Conservation (phyloP, 2,113 vertebrate genomes). For the Hydrochoerus hydrochaeris region DNA sequence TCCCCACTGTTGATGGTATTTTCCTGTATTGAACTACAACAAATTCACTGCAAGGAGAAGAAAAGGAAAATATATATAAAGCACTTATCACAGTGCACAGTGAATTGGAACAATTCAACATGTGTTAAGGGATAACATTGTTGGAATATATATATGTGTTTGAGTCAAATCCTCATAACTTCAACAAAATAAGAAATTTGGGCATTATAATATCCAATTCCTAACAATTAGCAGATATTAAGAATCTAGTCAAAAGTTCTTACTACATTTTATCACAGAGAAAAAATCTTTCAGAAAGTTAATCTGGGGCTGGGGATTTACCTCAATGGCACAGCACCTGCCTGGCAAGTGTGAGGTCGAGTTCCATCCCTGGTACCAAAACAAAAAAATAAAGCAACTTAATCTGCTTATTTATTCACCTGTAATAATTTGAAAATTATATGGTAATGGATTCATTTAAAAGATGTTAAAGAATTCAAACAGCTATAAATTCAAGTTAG, state of each 20-base stretch:
- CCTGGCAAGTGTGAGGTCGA: too few species aligned
- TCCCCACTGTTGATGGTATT: not conserved
- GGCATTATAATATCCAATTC: not conserved
- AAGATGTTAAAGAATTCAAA: not conserved
- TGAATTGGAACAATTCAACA: not conserved
- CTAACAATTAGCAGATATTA: slow-evolving; percentile 62
- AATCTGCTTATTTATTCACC: slow-evolving; percentile 18
- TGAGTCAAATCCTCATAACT: not conserved
- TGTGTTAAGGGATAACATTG: not conserved
- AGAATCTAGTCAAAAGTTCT: not conserved
- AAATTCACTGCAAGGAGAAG: not conserved
- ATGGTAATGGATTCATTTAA: not conserved
- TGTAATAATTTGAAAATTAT: slow-evolving; percentile 9
- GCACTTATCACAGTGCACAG: not conserved
- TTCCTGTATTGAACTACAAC: not conserved
- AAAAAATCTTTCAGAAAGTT: slow-evolving; percentile 7
- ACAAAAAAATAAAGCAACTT: too few species aligned
- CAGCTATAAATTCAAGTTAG: not conserved
- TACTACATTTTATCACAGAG: not conserved
- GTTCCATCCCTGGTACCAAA: too few species aligned
- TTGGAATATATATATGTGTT: not conserved
- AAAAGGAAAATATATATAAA: not conserved
- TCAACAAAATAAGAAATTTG: slow-evolving; percentile 31
- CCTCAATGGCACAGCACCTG: too few species aligned
- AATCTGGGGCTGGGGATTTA: not conserved